phyloP scores from a whole-genome alignment of 2,113 vertebrate genomes.

The Chaetodon trifascialis region DNA sequence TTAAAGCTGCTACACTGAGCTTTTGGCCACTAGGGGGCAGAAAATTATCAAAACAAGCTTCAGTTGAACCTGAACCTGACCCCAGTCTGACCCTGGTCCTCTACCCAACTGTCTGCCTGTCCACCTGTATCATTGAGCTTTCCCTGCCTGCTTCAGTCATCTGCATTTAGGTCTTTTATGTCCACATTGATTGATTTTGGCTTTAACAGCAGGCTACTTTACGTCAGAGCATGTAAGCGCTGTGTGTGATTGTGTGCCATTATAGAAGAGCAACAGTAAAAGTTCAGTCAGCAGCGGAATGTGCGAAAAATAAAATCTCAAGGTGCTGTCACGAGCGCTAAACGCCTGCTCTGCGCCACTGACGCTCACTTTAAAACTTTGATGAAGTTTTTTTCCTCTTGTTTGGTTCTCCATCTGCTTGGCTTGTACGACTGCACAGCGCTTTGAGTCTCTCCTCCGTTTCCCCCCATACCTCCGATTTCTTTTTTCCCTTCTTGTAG shows the following conservation, averaged over 20 bases:
- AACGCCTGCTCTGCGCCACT: slow-evolving; percentile 25
- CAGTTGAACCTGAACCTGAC: background rate
- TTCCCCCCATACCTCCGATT: background rate
- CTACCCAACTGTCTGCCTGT: background rate
- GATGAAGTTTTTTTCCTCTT: slow-evolving; percentile 47
- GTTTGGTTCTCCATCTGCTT: slow-evolving; percentile 60
- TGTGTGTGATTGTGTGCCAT: background rate
- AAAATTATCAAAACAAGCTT: background rate
- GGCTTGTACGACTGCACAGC: slow-evolving; percentile 22
- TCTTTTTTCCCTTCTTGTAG: background rate
- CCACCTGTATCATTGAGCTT: too few species aligned
- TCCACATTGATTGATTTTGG: background rate
- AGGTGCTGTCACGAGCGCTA: slow-evolving; percentile 34
- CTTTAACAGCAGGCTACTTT: background rate
- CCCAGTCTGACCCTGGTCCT: background rate
- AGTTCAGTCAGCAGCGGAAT: slow-evolving; percentile 23
- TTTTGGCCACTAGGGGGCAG: slow-evolving; percentile 5
- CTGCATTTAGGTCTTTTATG: too few species aligned
- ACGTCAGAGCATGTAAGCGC: background rate
- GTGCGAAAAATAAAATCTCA: slow-evolving; percentile 22
- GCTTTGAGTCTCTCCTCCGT: slow-evolving; percentile 24
- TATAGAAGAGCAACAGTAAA: background rate
- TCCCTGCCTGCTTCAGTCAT: background rate
- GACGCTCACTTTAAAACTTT: slow-evolving; percentile 35
- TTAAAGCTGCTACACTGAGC: background rate